Conservation (phyloP, 2,113 vertebrate species). For the Boleophthalmus pectinirostris region DNA sequence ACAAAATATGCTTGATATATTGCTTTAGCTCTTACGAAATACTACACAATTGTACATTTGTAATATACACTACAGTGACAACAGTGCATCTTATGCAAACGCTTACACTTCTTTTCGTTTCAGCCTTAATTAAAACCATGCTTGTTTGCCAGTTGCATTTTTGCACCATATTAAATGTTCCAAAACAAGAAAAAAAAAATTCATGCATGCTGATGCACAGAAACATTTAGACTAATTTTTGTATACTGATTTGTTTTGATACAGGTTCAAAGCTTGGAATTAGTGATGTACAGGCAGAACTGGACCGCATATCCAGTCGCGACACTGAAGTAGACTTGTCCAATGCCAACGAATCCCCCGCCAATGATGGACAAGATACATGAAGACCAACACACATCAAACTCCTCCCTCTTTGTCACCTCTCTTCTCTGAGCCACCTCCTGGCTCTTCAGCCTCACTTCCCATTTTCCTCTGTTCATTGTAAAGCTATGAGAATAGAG, state of each 20-base stretch:
- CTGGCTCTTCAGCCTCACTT: conserved; percentile 75
- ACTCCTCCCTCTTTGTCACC: conserved; percentile 72
- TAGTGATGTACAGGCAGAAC: conserved; percentile 95
- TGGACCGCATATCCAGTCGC: conserved; percentile 95
- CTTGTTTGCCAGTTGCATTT: conserved; percentile 22
- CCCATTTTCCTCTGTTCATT: conserved; percentile 35
- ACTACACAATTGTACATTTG: too few species aligned
- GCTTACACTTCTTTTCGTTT: conserved; percentile 4
- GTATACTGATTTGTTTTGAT: background rate
- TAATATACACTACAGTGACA: background rate
- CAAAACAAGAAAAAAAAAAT: too few species aligned
- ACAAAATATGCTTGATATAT: background rate
- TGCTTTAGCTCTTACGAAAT: background rate
- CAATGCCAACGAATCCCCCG: conserved; percentile 83
- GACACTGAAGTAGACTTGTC: conserved; percentile 83
- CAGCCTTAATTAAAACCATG: conserved; percentile 51
- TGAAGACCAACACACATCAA: conserved; percentile 71
- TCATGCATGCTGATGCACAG: background rate
- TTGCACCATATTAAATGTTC: background rate
- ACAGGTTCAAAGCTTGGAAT: conserved; percentile 94
- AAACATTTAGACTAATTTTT: background rate
- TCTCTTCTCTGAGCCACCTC: conserved; percentile 67
- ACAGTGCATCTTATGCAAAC: background rate
- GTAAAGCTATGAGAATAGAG: conserved; percentile 32
- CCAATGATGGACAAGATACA: conserved; percentile 94